These are phyloP conservation scores for cattle (Bos taurus) DNA, from an alignment of 2,113 vertebrate species.

Conservation along the genomic window DNA sequence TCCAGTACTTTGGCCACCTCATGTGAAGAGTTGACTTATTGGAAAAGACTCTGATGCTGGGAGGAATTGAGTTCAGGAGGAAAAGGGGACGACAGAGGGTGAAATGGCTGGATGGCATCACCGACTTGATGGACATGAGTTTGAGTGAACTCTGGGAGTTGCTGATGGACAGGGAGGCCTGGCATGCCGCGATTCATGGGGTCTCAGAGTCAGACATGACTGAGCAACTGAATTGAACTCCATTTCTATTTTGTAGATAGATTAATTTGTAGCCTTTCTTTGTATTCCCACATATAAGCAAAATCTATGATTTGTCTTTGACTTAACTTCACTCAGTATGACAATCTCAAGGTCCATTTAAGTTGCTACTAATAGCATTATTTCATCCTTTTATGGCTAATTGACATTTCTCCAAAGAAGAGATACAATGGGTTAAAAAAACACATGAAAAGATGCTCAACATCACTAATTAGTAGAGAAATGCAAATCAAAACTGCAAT, in stretches of 20 bases:
- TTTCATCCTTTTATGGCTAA: neutral
- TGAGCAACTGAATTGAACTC: too few species aligned
- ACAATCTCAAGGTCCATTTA: neutral
- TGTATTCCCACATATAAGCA: neutral
- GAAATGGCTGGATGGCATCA: too few species aligned
- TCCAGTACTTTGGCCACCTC: too few species aligned
- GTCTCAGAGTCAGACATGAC: too few species aligned
- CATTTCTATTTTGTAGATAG: neutral
- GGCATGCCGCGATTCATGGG: too few species aligned
- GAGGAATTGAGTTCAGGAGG: too few species aligned
- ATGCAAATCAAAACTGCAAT: neutral
- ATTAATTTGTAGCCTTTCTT: neutral
- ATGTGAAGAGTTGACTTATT: too few species aligned
- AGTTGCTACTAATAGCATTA: neutral
- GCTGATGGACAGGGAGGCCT: too few species aligned
- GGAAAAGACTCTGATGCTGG: too few species aligned
- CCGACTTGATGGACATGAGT: too few species aligned
- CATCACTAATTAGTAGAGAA: neutral
- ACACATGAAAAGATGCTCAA: neutral
- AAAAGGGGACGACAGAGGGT: too few species aligned
- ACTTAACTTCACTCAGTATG: neutral
- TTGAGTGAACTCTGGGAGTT: too few species aligned
- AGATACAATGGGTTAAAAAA: neutral
- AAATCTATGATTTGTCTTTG: neutral
- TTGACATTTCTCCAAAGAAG: neutral